Evolutionary conservation across 2,888 invertebrate genomes (phyloP).

Genomic region (Macrosiphum euphorbiae): DNA sequence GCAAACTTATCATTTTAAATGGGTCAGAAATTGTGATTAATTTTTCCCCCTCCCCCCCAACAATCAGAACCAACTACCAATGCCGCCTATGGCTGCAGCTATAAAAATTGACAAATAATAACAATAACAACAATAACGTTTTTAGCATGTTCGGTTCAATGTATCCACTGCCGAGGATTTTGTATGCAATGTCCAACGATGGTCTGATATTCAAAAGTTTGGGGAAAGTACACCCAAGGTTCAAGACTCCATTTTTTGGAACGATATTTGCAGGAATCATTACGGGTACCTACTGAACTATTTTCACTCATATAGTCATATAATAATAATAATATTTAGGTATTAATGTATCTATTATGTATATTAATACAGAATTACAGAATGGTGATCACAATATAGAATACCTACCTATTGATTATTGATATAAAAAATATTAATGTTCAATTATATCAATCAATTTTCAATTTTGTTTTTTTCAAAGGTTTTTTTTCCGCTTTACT

Average conservation of each 20-base stretch:
- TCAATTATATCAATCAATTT: background rate
- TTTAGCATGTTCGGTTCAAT: conserved; percentile 83
- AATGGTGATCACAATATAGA: background rate
- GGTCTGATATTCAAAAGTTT: conserved; percentile 83
- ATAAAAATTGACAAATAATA: background rate
- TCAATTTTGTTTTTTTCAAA: conserved; percentile 68
- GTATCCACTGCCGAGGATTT: conserved; percentile 85
- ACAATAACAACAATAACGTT: background rate
- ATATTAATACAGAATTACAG: background rate
- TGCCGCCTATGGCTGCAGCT: background rate
- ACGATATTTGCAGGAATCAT: conserved; percentile 80
- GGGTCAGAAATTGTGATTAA: too few relatives aligned
- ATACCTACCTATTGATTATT: background rate
- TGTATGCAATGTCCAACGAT: conserved; percentile 90
- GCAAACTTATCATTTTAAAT: too few relatives aligned
- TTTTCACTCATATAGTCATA: background rate
- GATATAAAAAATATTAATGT: background rate
- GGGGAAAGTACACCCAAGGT: conserved; percentile 78
- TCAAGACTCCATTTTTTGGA: conserved; percentile 82
- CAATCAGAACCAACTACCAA: too few relatives aligned
- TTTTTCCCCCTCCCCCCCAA: too few relatives aligned
- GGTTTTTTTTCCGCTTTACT: conserved; percentile 86
- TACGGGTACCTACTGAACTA: conserved; percentile 75
- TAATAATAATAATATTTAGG: background rate
- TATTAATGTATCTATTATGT: background rate